These are phyloP conservation scores for Centropristis striata DNA, from an alignment of 2,113 vertebrate genomes.

Conservation along the genomic window DNA sequence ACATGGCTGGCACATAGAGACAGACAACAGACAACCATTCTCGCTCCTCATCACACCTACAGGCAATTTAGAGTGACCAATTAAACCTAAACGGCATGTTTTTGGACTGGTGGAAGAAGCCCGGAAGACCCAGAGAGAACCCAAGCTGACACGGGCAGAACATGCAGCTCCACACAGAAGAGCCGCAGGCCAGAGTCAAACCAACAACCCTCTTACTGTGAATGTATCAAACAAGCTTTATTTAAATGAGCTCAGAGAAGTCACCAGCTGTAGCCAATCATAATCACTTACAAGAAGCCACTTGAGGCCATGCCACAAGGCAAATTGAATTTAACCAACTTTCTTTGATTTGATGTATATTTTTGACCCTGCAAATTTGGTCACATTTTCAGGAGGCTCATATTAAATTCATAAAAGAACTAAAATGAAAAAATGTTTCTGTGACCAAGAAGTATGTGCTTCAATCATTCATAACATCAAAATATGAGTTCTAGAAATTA, in stretches of 20 bases:
- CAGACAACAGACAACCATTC: too few relatives aligned
- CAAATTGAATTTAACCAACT: not conserved
- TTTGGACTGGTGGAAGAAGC: too few relatives aligned
- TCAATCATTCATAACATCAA: not conserved
- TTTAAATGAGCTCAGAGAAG: not conserved
- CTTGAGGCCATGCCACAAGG: not conserved
- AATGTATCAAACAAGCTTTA: not conserved
- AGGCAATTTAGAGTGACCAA: too few relatives aligned
- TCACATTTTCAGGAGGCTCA: not conserved
- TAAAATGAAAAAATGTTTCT: not conserved
- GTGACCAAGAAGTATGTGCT: not conserved
- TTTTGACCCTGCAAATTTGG: not conserved
- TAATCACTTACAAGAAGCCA: not conserved
- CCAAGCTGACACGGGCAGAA: too few relatives aligned
- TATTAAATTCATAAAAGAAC: not conserved
- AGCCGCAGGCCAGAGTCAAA: too few relatives aligned
- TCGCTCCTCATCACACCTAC: too few relatives aligned
- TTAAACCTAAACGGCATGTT: too few relatives aligned
- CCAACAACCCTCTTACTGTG: too few relatives aligned
- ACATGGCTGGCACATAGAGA: too few relatives aligned
- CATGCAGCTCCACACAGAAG: too few relatives aligned
- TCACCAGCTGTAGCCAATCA: not conserved
- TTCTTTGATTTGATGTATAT: not conserved
- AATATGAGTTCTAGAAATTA: too few relatives aligned
- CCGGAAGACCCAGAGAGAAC: too few relatives aligned